A percentile compares a stretch with the other conserved stretches of the same genome.
phyloP scores from a whole-genome alignment of 1,140 invertebrate genomes.

The Oncopeltus fasciatus region DNA sequence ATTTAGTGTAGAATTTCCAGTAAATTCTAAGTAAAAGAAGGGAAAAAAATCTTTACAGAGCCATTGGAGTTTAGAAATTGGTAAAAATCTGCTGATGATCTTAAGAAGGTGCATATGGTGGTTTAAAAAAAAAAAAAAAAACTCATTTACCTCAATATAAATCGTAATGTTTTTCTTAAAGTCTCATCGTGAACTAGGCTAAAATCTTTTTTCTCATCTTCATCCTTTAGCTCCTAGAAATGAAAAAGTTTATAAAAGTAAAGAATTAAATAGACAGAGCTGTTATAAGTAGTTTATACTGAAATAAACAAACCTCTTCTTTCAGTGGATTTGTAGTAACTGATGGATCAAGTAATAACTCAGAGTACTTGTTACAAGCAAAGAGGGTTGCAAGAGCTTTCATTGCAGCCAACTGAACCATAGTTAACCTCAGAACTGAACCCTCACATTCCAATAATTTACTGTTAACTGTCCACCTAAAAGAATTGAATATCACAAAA shows the following conservation, averaged over 20 bases:
- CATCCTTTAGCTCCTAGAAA: neutral
- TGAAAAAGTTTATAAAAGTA: neutral
- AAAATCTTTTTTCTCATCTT: neutral
- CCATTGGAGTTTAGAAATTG: too few species aligned
- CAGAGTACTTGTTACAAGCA: constrained; percentile 36
- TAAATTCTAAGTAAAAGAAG: too few species aligned
- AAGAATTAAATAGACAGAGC: neutral
- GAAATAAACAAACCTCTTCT: constrained; percentile 11
- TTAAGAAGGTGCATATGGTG: too few species aligned
- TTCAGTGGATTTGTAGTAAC: neutral
- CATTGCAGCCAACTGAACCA: constrained; percentile 41
- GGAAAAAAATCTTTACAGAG: too few species aligned
- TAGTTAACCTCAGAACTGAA: constrained; percentile 32
- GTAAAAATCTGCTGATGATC: too few species aligned
- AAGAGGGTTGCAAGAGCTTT: constrained; percentile 38
- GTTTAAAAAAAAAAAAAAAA: too few species aligned
- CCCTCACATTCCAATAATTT: constrained; percentile 32
- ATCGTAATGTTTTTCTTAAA: neutral
- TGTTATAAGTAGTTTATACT: neutral
- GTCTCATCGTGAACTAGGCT: neutral
- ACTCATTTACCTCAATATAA: constrained; percentile 2
- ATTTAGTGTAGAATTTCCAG: too few species aligned
- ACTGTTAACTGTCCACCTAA: constrained; percentile 25
- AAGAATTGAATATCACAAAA: too few species aligned
- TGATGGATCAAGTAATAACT: constrained; percentile 38